Percentiles rank a stretch among this genome's conserved stretches.
Evolutionary conservation across 1,140 invertebrate species (phyloP).

Genomic region (Nephotettix cincticeps): DNA sequence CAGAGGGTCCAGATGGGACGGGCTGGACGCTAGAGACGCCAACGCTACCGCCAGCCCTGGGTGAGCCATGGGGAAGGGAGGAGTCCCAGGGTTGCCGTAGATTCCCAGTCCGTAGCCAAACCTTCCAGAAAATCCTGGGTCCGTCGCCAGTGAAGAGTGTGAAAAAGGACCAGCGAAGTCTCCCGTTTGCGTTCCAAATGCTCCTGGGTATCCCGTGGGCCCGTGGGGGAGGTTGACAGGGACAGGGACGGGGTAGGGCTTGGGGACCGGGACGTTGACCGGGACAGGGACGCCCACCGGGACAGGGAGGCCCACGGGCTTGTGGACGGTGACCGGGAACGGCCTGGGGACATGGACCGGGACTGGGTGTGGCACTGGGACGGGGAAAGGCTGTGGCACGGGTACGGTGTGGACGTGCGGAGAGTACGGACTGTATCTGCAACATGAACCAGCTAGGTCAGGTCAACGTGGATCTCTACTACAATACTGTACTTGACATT

Average conservation of each 20-base stretch:
- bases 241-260: slow-evolving; percentile 54
- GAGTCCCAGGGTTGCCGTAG: not conserved
- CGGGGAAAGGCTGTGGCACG: not conserved
- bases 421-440: slow-evolving; percentile 11
- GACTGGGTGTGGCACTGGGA: slow-evolving; percentile 48
- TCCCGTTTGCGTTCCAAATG: not conserved
- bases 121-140: not conserved
- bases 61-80: not conserved
- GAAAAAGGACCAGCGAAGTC: not conserved
- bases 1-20: not conserved
- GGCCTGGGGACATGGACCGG: slow-evolving; percentile 48
- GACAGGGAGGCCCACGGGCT: slow-evolving; percentile 45
- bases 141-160: not conserved
- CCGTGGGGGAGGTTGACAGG: slow-evolving; percentile 44
- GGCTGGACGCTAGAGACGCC: not conserved
- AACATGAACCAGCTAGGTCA: no score
- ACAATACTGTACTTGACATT: no score
- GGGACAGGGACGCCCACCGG: slow-evolving; percentile 54
- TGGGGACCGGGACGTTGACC: slow-evolving; percentile 35
- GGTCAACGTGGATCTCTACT: no score
- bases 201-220: not conserved
- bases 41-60: not conserved
- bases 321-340: slow-evolving; percentile 48
- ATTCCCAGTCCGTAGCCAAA: slow-evolving; percentile 15
- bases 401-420: slow-evolving; percentile 8